Base-by-base conservation (phyloP, 2,888 invertebrate genomes). In the Pseudoips prasinana region DNA sequence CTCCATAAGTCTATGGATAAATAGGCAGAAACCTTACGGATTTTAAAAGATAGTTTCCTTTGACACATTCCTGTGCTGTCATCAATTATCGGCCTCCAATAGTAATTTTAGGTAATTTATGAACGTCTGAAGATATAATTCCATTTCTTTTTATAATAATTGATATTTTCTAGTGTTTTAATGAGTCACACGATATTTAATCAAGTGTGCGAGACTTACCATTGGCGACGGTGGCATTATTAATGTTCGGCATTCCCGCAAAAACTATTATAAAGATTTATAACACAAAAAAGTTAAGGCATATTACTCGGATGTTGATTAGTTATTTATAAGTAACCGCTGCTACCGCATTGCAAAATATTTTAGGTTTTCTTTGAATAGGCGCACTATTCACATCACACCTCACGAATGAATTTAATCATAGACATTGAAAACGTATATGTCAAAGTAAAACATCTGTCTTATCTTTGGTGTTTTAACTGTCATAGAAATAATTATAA, bases 171-270 rank as follows among this genome's bases (percentile, higher is more conserved):
- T 14, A 2, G 14, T 14, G 14, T 39, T 42, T 23, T 28, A 41
- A 47, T 70, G 67, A 70, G 60, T 73, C 69, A 73, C 48, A 60
- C 46, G 38, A 37, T 64, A 68, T 61, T 64, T 65, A 69, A 59
- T 64, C 59, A 70, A 65, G 64, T 67, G 64, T 65, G 62, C 48
- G 32, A 38, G 46, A 75, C 86, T 82, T 73, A 88, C 88, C 85
- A 81, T 70, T 84, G 67, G 82, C 74, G 66, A 81, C 72, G 68
- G 73, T 66, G 63, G 71, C 67, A 77, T 73, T 85, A 72, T 74
- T 80, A 68, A 78, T 77, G 77, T 79, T 85, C 75, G 82, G 82
- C 81, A 85, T 83, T 78, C 78, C 83, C 79, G 76, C 67, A 64
- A 66, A 59, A 66, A 66, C 54, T 66, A 58, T 51, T 42, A 62